Evolutionary conservation across 2,888 invertebrate species (phyloP).

Genomic region (Chrysina gloriosa): DNA sequence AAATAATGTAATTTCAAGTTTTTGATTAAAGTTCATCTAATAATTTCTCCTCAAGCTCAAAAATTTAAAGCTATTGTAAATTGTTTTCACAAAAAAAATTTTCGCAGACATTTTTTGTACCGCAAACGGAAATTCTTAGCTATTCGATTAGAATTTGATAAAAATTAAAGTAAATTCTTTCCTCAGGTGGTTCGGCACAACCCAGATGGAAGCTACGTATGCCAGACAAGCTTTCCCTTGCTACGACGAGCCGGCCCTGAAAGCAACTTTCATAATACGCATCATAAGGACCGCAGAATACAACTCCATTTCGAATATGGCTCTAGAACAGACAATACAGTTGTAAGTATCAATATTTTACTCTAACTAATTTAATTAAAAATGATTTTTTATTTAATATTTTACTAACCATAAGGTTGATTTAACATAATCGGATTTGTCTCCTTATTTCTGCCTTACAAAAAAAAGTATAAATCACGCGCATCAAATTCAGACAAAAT

Average conservation of each 20-base stretch:
- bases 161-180: neutral
- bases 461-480: too few species aligned
- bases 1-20: too few species aligned
- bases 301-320: slow-evolving; percentile 27
- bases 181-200: slow-evolving; percentile 25
- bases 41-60: too few species aligned
- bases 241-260: slow-evolving; percentile 73
- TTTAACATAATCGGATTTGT: neutral
- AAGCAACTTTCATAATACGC: slow-evolving; percentile 49
- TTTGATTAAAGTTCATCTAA: too few species aligned
- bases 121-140: too few species aligned
- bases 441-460: too few species aligned
- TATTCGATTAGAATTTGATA: neutral
- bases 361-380: neutral
- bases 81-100: too few species aligned
- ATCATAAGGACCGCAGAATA: slow-evolving; percentile 24
- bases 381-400: neutral
- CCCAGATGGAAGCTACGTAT: slow-evolving; percentile 51
- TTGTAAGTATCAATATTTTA: neutral
- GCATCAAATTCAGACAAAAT: too few species aligned
- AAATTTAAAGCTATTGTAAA: too few species aligned
- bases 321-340: neutral
- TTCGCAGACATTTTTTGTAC: too few species aligned
- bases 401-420: neutral
- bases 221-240: slow-evolving; percentile 76